Base-by-base conservation (phyloP, 35 echinoderm and acorn worm species). In the Apostichopus californicus region DNA sequence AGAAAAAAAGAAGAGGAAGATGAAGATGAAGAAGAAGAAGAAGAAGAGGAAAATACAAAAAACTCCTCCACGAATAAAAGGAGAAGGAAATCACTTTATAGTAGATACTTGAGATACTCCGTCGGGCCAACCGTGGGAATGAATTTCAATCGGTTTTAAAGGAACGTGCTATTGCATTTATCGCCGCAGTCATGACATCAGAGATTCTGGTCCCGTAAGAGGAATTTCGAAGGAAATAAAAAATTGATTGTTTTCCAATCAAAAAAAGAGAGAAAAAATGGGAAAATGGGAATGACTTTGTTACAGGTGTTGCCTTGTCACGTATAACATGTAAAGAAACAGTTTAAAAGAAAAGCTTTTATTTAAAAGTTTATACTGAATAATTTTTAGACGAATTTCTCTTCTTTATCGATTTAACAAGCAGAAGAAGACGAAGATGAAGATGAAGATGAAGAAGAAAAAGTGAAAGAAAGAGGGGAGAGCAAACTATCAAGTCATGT, bases 71-170 rank as follows among this genome's bases (percentile, higher is more conserved):
- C 34, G 34, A 46, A 46, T 46, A 46, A 46, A 46, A 46, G 77
- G 7, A 56, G 52, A 13, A 22, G 57, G 81, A 59, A 85, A 85
- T 85, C 81, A 85, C 57, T 85, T 85, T 85, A 46, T 46, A 58
- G 57, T 23, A 58, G 57, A 6, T 85, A 85, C 81, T 85, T 85
- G 55, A 85, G 24, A 56, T 58, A 20, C 24, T 56, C 21, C 54
- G 10, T 85, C 81, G 54, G 20, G 81, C 57, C 55, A 58, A n/a
- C 56, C 81, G 81, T 85, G 81, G 81, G 81, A 85, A 85, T 55
- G 81, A 54, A 85, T 85, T 59, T 85, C 81, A 58, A 58, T 85
- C 21, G 71, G 13, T 22, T 20, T 18, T 12, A 61, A 61, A 61
- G 21, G n/a, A 75, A 75, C 71, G 71, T 75, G 71, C 71, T 6